Evolutionary conservation across 2,113 vertebrate genomes (phyloP), one percentile per base, ranked within the genome.

Genomic region (Oreochromis spilurus): DNA sequence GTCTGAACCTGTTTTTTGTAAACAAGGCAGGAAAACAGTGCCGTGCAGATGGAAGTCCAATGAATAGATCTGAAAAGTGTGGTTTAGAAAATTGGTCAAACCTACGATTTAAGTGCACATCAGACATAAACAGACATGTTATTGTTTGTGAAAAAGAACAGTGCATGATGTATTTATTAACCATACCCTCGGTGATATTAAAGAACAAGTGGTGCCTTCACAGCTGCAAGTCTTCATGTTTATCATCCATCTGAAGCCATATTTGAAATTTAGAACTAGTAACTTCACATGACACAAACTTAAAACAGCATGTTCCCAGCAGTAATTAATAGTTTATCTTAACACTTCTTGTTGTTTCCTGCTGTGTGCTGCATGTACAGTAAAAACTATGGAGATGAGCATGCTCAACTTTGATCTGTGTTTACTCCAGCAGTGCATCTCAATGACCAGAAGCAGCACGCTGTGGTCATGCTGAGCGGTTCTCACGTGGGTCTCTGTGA

Each of bases 51-150:
- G 2, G 0, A 36, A 65, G 60, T 65, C 60, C 31, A 65, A 36
- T 40, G 38, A 40, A 11, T 2, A 40, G 10, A 40, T 65, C 36
- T 36, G 60, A 36, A 65, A 65, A 65, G 17, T 65, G 31, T 65
- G 31, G 9, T 65, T 65, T 17, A 65, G 31, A 62, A 0, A 65
- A 19, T 1, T 72, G 38, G 65, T 72, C 7, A 72, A 26, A 70
- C 6, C n/a, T 21, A 40, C 36, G 13, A n/a, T 12, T 40, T n/a
- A 9, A 70, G 0, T 70, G 67, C 38, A 72, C 0, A 16, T 45
- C 40, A 29, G 43, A 77, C 43, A 31, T 26, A 75, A 29, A 29
- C 17, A 16, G 43, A 29, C 21, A 0, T 45, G 19, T 43, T 72
- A 9, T 21, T 53, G 2, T 53, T 54, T 54, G n/a, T 24, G 10